Evolutionary conservation across 35 echinoderm and acorn worm species (phyloP), one percentile per base, ranked within the genome.

Genomic region (Apostichopus parvimensis): DNA sequence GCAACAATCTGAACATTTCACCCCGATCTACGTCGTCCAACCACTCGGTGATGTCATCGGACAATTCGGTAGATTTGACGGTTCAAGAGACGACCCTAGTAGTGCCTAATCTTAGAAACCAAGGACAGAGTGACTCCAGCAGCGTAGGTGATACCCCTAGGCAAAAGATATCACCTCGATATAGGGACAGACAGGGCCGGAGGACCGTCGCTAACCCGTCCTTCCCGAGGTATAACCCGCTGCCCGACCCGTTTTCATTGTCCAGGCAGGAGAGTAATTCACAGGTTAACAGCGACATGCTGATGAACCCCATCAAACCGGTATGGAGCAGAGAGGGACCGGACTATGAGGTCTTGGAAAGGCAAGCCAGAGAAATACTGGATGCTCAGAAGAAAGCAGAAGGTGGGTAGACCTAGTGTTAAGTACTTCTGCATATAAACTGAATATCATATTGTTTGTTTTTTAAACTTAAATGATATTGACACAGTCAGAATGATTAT

Each of bases 311-410:
- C 6, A 24, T 98, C 12, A 98, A 88, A 66, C 96, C 93, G 54
- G 90, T 98, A 25, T 98, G 87, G 89, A 65, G 57, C 57, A 91
- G 95, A 26, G 95, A 92, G 13, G 77, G 94, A 11, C 95, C 95
- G 54, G 92, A 97, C 53, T 93, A 94, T 68, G 95, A 90, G 55
- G 89, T 93, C 5, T 75, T 98, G 66, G 94, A 95, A 82, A 88
- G 92, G 53, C 94, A 95, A 62, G 96, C 95, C 22, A 91, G 94
- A 61, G 95, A 98, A 79, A 98, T 95, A 54, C 89, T 95, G 9
- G 93, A 93, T 54, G 94, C 93, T 17, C 93, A 95, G 62, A 98
- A 79, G 15, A 77, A 91, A 22, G 89, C 86, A 14, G 86, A 88
- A 88, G 86, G 86, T 88, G 72, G 7, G 55, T 78, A 78, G 34